phyloP scores from a whole-genome alignment of 2,888 invertebrate species.

The Folsomia manolachei region DNA sequence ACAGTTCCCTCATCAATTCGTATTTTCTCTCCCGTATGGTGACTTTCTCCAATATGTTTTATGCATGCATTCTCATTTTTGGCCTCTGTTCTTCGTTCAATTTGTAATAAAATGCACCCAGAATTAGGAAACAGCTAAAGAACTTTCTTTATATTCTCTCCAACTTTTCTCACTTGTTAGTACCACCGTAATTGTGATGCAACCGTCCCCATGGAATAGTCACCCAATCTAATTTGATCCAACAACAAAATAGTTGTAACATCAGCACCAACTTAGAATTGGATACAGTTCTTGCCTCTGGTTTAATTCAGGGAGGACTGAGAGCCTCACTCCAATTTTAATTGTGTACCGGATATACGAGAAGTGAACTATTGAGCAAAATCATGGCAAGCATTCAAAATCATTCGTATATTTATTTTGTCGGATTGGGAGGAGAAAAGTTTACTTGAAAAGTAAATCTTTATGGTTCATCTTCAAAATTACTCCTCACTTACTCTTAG shows the following conservation, averaged over 20 bases:
- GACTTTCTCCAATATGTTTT: neutral
- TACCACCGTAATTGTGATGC: neutral
- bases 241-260: neutral
- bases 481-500: neutral
- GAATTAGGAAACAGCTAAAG: neutral
- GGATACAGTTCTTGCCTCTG: neutral
- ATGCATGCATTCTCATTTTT: neutral
- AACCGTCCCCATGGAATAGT: neutral
- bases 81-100: neutral
- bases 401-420: no score
- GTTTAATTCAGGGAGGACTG: neutral
- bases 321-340: neutral
- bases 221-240: neutral
- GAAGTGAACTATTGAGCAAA: neutral
- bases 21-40: neutral
- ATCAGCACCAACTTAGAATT: neutral
- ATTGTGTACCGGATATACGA: neutral
- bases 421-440: no score
- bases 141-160: neutral
- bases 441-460: neutral
- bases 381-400: no score
- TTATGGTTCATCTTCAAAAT: neutral
- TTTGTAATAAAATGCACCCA: neutral
- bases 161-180: neutral
- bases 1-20: neutral